phyloP scores from a whole-genome alignment of 2,888 invertebrate species.

The Synanthedon andrenaeformis region DNA sequence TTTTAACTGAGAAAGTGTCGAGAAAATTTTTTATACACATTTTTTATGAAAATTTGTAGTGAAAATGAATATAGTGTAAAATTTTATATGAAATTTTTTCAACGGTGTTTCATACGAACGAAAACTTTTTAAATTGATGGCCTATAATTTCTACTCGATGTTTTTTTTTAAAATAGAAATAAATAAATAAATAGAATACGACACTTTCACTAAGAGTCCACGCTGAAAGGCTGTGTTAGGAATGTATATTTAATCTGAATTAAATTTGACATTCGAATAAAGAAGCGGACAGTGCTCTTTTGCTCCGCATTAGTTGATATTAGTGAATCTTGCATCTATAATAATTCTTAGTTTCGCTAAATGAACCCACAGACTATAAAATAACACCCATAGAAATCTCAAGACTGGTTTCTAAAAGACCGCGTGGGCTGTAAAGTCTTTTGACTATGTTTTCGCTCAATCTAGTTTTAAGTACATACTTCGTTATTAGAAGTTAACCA shows the following conservation, averaged over 20 bases:
- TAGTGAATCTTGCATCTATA: too few relatives aligned
- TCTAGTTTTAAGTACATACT: constrained; percentile 28
- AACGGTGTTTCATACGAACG: constrained; percentile 4
- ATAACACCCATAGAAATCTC: constrained; percentile 7
- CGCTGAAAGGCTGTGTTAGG: constrained; percentile 6
- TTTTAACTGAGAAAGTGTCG: neutral
- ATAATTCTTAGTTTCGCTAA: constrained; percentile 4
- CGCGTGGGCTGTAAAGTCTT: constrained; percentile 13
- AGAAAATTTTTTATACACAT: neutral
- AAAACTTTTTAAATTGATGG: constrained; percentile 10
- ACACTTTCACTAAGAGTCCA: neutral
- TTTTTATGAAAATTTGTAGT: constrained; percentile 7
- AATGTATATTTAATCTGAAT: neutral
- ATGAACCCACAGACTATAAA: constrained; percentile 2
- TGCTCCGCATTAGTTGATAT: too few relatives aligned
- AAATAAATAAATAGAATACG: neutral
- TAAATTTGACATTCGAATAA: too few relatives aligned
- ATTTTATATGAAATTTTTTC: constrained; percentile 12
- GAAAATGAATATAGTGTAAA: constrained; percentile 16
- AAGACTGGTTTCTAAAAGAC: constrained; percentile 16
- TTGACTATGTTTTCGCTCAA: constrained; percentile 43
- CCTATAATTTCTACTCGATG: constrained; percentile 8
- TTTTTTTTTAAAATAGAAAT: constrained; percentile 3
- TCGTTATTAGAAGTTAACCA: neutral
- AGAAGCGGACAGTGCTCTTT: too few relatives aligned